Conservation (phyloP, 2,113 vertebrate species). For the Parotia lawesii region DNA sequence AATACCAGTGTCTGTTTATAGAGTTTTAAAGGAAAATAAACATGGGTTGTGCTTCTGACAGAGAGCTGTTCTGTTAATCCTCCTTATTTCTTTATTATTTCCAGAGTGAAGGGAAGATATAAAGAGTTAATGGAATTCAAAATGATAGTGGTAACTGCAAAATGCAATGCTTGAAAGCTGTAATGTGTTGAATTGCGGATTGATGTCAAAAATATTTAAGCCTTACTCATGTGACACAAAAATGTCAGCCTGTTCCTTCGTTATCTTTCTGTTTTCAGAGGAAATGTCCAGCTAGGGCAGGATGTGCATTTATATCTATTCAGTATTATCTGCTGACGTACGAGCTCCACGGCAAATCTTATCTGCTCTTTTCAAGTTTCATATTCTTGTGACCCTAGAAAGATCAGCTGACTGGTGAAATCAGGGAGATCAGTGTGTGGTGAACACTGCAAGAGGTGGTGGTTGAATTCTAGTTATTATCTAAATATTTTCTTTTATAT, state of each 20-base stretch:
- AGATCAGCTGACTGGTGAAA: background rate
- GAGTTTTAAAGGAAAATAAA: background rate
- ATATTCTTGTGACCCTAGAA: background rate
- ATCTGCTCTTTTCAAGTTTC: background rate
- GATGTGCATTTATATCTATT: background rate
- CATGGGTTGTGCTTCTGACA: background rate
- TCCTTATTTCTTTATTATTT: background rate
- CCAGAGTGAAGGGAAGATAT: background rate
- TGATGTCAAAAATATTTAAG: background rate
- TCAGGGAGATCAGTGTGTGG: background rate
- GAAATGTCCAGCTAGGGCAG: background rate
- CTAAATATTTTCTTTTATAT: background rate
- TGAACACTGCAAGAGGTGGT: background rate
- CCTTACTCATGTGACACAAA: background rate
- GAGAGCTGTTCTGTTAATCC: background rate
- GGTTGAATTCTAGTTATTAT: background rate
- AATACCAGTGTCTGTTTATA: background rate
- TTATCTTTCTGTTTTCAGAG: background rate
- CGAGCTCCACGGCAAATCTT: background rate
- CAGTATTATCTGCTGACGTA: background rate
- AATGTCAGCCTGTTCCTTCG: background rate
- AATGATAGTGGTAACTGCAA: background rate
- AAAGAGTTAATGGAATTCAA: background rate
- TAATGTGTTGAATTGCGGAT: background rate
- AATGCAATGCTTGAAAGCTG: background rate